These are phyloP conservation scores for Okamejei kenojei DNA, from an alignment of 2,797 vertebrate species.

Conservation along the genomic window DNA sequence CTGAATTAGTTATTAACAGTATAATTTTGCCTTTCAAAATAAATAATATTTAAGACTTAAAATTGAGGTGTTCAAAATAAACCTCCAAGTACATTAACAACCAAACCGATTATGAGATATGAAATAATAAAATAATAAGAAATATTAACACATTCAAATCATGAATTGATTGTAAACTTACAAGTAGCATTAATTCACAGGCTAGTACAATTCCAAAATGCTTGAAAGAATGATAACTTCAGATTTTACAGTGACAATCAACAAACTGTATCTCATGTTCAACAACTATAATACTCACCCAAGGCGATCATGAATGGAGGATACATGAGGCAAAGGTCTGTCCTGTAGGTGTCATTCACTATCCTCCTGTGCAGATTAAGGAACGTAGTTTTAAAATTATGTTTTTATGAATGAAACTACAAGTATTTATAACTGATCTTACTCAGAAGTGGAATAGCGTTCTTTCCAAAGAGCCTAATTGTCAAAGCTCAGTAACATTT, in stretches of 20 bases:
- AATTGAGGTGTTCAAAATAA: not conserved
- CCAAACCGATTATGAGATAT: not conserved
- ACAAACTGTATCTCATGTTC: conserved; percentile 25
- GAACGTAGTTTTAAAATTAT: not conserved
- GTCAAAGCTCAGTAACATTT: not conserved
- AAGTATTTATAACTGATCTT: not conserved
- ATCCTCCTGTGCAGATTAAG: conserved; percentile 72
- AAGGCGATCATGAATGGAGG: conserved; percentile 98
- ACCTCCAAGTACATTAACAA: not conserved
- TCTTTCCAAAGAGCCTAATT: not conserved
- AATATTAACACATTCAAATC: not conserved
- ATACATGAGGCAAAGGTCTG: conserved; percentile 95
- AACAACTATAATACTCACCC: conserved; percentile 62
- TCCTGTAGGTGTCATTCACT: conserved; percentile 98
- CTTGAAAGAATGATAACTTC: not conserved
- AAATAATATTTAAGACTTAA: not conserved
- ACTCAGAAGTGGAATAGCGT: not conserved
- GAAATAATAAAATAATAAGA: not conserved
- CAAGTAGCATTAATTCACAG: not conserved
- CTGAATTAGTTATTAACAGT: not conserved
- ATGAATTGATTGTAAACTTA: not conserved
- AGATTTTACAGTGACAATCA: not conserved
- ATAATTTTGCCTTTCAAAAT: not conserved
- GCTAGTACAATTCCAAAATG: not conserved
- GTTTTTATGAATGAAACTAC: not conserved